Conservation (phyloP, 2,888 invertebrate species). For the Odontomyia ornata region DNA sequence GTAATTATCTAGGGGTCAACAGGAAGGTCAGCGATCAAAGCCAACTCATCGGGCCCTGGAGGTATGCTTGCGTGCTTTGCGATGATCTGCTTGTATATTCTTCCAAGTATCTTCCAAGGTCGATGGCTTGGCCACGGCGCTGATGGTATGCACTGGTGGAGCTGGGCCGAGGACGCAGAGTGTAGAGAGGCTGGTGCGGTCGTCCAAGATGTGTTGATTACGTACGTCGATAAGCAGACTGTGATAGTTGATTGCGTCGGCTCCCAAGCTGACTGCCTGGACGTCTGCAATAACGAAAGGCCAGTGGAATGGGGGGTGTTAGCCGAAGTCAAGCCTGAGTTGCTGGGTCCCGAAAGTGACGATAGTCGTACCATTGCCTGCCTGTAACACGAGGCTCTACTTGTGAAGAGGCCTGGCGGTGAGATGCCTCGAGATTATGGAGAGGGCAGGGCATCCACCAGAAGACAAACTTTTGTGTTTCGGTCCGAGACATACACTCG, state of each 20-base stretch:
- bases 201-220: neutral
- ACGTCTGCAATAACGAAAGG: conserved; percentile 1
- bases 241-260: neutral
- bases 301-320: neutral
- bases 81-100: neutral
- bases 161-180: neutral
- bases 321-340: neutral
- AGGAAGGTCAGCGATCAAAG: neutral
- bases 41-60: neutral
- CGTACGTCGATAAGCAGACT: neutral
- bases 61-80: neutral
- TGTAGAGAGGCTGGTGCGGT: neutral
- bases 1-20: neutral
- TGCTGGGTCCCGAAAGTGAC: neutral
- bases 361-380: conserved; percentile 3
- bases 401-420: neutral
- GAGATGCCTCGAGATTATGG: neutral
- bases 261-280: neutral
- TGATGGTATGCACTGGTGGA: neutral
- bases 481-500: neutral
- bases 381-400: neutral
- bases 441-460: neutral
- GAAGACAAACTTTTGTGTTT: neutral
- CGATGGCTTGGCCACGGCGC: neutral
- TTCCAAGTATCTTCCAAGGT: neutral